A percentile compares a stretch with the other conserved stretches of the same genome.
Evolutionary conservation across 1,140 invertebrate genomes (phyloP).

Genomic region (Drosophila bocqueti): DNA sequence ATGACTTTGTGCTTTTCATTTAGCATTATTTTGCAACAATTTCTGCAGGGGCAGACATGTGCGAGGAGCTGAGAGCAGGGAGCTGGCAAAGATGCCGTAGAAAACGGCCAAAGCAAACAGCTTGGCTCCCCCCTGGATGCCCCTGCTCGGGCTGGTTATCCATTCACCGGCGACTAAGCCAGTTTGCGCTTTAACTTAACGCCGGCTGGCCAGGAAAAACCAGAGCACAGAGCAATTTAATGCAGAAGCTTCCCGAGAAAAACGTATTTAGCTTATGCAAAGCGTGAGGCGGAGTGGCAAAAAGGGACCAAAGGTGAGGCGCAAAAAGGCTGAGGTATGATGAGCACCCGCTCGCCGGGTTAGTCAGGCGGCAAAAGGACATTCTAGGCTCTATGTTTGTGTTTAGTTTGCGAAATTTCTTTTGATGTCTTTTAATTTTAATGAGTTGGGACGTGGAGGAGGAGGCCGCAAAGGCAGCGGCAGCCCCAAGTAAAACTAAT

Average conservation of each 20-base stretch:
- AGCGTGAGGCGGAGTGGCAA: conserved; percentile 50
- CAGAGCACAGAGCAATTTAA: conserved; percentile 56
- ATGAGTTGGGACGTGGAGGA: conserved; percentile 61
- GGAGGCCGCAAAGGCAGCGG: not conserved
- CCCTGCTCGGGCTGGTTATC: not conserved
- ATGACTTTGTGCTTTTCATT: conserved; percentile 83
- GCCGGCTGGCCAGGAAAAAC: conserved; percentile 51
- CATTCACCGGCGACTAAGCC: conserved; percentile 38
- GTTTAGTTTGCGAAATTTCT: conserved; percentile 80
- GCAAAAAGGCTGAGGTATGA: conserved; percentile 48
- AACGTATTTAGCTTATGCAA: conserved; percentile 77
- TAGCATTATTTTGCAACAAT: conserved; percentile 80
- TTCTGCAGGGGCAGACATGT: conserved; percentile 54
- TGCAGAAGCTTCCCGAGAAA: conserved; percentile 65
- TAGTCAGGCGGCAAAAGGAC: conserved; percentile 55
- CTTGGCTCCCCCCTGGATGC: conserved; percentile 18
- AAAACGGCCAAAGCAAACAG: conserved; percentile 73
- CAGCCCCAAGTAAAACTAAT: conserved; percentile 67
- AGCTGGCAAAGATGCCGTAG: conserved; percentile 47
- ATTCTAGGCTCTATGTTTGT: conserved; percentile 61
- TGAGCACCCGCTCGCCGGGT: conserved; percentile 12
- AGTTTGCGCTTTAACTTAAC: conserved; percentile 81
- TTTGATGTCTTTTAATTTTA: conserved; percentile 83
- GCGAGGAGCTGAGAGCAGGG: conserved; percentile 10
- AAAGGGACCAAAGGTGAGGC: conserved; percentile 67